Conservation (phyloP, 2,113 vertebrate species). For the Tenebrosternarchus preto region DNA sequence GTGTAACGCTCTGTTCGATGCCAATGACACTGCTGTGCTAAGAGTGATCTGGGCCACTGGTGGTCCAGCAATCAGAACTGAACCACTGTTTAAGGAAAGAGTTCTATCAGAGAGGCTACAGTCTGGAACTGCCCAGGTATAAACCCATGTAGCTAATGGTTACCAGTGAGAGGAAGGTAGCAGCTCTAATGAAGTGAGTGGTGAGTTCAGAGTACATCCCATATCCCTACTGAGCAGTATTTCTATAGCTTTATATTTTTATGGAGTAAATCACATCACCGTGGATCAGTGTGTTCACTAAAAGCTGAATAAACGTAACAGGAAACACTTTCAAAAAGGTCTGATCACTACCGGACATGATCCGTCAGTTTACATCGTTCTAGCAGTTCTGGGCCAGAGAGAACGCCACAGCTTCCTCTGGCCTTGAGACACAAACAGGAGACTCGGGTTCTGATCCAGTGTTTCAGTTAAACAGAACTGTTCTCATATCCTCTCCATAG, state of each 20-base stretch:
- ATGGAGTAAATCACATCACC: neutral
- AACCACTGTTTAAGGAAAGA: too few relatives aligned
- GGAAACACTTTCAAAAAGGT: constrained; percentile 2
- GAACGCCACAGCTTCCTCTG: neutral
- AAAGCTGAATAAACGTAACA: constrained; percentile 5
- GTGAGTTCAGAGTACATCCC: too few relatives aligned
- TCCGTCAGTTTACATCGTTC: constrained; percentile 11
- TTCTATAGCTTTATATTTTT: neutral
- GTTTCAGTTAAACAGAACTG: constrained; percentile 21
- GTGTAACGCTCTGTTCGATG: too few relatives aligned
- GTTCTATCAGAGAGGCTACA: too few relatives aligned
- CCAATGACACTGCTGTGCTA: too few relatives aligned
- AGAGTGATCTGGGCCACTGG: too few relatives aligned
- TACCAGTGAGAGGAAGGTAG: too few relatives aligned
- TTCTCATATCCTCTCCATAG: too few relatives aligned
- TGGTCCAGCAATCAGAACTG: too few relatives aligned
- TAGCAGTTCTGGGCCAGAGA: neutral
- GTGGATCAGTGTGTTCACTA: constrained; percentile 1
- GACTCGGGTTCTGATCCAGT: neutral
- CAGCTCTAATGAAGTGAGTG: too few relatives aligned
- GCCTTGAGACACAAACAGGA: neutral
- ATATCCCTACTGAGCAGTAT: neutral
- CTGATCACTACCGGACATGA: neutral
- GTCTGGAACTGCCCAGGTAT: too few relatives aligned
- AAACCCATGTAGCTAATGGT: too few relatives aligned